Conservation (phyloP, 2,888 invertebrate genomes). For the Callyntrura guangdongensis region DNA sequence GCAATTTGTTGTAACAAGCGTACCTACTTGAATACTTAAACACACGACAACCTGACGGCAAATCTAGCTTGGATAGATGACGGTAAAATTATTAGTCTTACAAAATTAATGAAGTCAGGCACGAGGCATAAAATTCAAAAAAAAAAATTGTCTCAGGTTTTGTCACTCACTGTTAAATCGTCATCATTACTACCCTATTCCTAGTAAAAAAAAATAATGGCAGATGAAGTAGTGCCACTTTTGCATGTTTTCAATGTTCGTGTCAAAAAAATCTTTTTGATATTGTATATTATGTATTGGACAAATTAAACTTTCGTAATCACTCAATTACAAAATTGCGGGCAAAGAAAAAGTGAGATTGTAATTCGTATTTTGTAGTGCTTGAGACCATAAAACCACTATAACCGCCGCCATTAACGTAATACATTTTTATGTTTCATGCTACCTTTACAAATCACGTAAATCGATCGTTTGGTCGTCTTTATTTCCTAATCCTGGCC, state of each 20-base stretch:
- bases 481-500: neutral
- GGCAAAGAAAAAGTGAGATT: conserved; percentile 32
- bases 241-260: neutral
- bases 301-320: conserved; percentile 5
- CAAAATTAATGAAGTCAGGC: no score
- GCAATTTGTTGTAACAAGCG: no score
- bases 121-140: no score
- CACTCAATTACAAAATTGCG: conserved; percentile 43
- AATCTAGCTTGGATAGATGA: no score
- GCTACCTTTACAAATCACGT: neutral
- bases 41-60: no score
- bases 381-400: neutral
- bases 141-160: no score
- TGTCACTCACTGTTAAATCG: no score
- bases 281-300: neutral
- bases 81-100: no score
- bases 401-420: neutral
- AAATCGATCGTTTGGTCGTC: neutral
- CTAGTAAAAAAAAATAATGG: neutral
- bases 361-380: neutral
- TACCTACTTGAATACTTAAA: no score
- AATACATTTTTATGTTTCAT: neutral
- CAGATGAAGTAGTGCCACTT: neutral
- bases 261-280: neutral
- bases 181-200: neutral